These are phyloP conservation scores for Scaptomyza cyrtandrae DNA, from an alignment of 2,888 invertebrate species.

Conservation along the genomic window DNA sequence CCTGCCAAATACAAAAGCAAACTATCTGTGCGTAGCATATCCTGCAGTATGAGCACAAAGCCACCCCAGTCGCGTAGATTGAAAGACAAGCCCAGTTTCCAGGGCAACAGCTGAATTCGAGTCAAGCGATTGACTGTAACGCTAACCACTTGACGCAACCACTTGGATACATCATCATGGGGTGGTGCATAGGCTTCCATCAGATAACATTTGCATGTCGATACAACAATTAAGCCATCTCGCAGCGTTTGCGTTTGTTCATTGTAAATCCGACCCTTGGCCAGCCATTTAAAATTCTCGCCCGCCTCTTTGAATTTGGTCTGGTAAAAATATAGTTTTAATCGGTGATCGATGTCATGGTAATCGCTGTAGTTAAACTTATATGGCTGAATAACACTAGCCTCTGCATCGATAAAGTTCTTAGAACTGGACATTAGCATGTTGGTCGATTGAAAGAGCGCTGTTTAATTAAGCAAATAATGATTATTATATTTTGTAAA, in stretches of 20 bases:
- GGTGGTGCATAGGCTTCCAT: conserved; percentile 85
- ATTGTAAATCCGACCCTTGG: conserved; percentile 85
- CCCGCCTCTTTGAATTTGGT: conserved; percentile 86
- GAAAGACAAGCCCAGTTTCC: conserved; percentile 86
- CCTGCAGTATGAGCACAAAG: conserved; percentile 85
- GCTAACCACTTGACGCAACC: conserved; percentile 85
- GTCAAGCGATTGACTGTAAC: conserved; percentile 85
- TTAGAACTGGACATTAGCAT: conserved; percentile 84
- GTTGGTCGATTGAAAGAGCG: conserved; percentile 85
- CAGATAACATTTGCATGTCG: conserved; percentile 86
- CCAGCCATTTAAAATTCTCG: conserved; percentile 86
- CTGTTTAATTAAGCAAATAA: conserved; percentile 67
- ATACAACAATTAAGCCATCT: conserved; percentile 86
- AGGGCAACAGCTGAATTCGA: conserved; percentile 85
- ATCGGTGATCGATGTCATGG: conserved; percentile 86
- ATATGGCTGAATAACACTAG: conserved; percentile 76
- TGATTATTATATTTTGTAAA: neutral
- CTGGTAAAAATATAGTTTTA: conserved; percentile 86
- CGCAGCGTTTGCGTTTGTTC: conserved; percentile 82
- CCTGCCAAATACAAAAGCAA: conserved; percentile 85
- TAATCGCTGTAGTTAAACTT: conserved; percentile 86
- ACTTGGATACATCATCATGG: conserved; percentile 86
- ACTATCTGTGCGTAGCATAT: conserved; percentile 85
- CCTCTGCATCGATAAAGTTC: conserved; percentile 74
- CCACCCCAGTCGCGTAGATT: conserved; percentile 84